Base-by-base conservation (phyloP, 2,888 invertebrate genomes). In the Leptopilina myrica region DNA sequence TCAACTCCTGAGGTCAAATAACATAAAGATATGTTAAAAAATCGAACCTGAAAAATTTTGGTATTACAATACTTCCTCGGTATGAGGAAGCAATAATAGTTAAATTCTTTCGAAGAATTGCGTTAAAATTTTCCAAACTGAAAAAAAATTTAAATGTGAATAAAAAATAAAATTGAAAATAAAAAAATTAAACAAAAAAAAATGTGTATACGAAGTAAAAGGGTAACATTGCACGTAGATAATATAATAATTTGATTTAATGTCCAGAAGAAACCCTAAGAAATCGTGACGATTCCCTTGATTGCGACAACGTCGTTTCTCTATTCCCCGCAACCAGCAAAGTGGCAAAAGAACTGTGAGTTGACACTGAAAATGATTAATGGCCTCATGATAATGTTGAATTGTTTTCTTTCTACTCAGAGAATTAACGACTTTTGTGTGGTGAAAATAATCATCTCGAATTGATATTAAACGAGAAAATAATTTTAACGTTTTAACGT, bases 221-320 rank as follows among this genome's bases (percentile, higher is more conserved):
- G 20, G 26, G 53, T 33, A 73, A 73, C 33, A 73, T 59, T 26
- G 33, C 56, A 73, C 56, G 33, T 9, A 73, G 33, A 59, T 20
- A 20, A 59, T 20, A 20, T 20, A 20, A 20, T 73, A 73, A 73
- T 73, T 26, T 73, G 73, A 73, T 73, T 73, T 56, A 73, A 33
- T 56, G n/a, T 67, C 56, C 20, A 73, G 2, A 33, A 26, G 26
- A 12, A 56, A 49, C 49, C 69, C 14, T 53, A 33, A 69, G 9
- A 53, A 69, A 53, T 69, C 26, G 69, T 53, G 26, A 69, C 69
- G 69, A 69, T 69, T 69, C 69, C 26, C 56, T 73, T 73, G 56
- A 73, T 73, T 73, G 73, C 40, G 26, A 56, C 40, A 14, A 56
- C 33, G 73, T 73, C 73, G 53, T 46, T 46, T 49, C 49, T 49